Evolutionary conservation across 2,797 vertebrate species (phyloP).

Genomic region (Platyrinchus mystaceus): DNA sequence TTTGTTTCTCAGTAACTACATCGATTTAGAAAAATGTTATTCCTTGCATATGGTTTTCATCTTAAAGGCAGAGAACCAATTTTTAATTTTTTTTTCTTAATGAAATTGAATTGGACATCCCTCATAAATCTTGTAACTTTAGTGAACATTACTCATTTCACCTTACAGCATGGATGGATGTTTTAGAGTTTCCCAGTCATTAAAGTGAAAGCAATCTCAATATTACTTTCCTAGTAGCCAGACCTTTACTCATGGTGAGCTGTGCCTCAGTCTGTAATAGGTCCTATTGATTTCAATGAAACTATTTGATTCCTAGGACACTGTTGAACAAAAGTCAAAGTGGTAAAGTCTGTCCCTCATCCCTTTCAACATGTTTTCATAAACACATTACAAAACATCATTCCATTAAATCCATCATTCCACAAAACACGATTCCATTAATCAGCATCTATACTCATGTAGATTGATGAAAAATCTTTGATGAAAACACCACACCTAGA

Average conservation of each 20-base stretch:
- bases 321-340: background rate
- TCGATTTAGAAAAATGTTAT: constrained; percentile 47
- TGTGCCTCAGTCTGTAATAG: constrained; percentile 2
- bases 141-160: constrained; percentile 69
- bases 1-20: constrained; percentile 45
- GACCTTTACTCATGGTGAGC: background rate
- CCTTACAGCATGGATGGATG: constrained; percentile 52
- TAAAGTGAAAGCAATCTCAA: constrained; percentile 63
- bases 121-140: constrained; percentile 75
- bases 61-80: constrained; percentile 61
- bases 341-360: background rate
- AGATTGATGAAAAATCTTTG: background rate
- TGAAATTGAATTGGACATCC: constrained; percentile 71
- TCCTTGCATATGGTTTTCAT: constrained; percentile 71
- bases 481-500: background rate
- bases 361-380: background rate
- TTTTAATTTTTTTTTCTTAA: constrained; percentile 64
- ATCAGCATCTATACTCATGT: background rate
- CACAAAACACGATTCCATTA: no score
- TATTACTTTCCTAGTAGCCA: constrained; percentile 1
- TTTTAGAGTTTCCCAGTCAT: constrained; percentile 38
- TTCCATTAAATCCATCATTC: no score
- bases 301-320: background rate
- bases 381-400: background rate
- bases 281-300: constrained; percentile 21